These are phyloP conservation scores for Myotis planiceps DNA, from an alignment of 2,797 vertebrate genomes.

Conservation along the genomic window DNA sequence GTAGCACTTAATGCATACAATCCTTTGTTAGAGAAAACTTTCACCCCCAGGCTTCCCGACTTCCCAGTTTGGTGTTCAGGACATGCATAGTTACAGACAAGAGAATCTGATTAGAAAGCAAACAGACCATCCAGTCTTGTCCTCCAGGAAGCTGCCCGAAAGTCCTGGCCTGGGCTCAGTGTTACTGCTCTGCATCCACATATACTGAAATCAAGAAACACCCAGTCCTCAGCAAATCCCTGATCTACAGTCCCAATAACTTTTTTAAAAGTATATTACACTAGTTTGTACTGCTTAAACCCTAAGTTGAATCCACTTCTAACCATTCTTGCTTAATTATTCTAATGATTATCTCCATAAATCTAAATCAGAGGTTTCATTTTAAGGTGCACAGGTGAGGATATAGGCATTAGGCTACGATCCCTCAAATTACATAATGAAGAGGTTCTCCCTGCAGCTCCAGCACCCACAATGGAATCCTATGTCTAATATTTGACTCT, in stretches of 20 bases:
- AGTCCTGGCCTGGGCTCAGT: neutral
- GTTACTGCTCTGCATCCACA: neutral
- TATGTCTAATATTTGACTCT: neutral
- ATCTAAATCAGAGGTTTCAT: neutral
- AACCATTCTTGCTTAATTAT: neutral
- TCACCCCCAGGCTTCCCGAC: neutral
- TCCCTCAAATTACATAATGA: neutral
- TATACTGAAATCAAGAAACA: neutral
- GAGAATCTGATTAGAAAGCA: conserved; percentile 8
- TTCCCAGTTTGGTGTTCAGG: neutral
- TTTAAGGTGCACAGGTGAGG: neutral
- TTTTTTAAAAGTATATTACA: neutral
- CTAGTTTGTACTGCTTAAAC: neutral
- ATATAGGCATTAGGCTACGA: neutral
- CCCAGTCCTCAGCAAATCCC: neutral
- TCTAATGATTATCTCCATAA: neutral
- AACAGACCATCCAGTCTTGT: neutral
- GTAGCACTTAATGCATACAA: neutral
- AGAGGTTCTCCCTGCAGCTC: neutral
- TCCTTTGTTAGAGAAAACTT: neutral
- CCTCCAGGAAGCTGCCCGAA: conserved; percentile 22
- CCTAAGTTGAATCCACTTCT: neutral
- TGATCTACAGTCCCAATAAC: neutral
- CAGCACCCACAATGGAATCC: neutral
- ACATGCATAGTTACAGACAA: neutral